Percentiles rank a stretch among this genome's conserved stretches.
Evolutionary conservation across 2,113 vertebrate genomes (phyloP).

Genomic region (Myodes glareolus): DNA sequence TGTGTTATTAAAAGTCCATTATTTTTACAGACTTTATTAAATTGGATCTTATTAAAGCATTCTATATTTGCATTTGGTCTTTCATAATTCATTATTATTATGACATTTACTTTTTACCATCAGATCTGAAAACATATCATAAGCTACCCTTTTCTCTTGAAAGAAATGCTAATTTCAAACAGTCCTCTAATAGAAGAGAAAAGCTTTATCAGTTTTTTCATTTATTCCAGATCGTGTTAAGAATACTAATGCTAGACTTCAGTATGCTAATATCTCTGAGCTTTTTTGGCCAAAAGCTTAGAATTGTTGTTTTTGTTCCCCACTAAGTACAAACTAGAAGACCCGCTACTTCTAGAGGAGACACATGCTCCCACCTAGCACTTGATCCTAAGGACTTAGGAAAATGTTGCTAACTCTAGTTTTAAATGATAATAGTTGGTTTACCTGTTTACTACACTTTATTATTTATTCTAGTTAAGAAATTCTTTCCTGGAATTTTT

Average conservation of each 20-base stretch:
- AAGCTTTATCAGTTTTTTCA: constrained; percentile 98
- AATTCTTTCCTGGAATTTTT: constrained; percentile 56
- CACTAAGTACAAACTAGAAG: constrained; percentile 83
- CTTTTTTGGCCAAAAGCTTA: constrained; percentile 90
- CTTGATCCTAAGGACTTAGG: constrained; percentile 75
- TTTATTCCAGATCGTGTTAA: constrained; percentile 97
- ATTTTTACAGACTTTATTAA: constrained; percentile 99
- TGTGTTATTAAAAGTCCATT: constrained; percentile 92
- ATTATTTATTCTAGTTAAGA: constrained; percentile 48
- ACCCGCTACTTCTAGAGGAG: constrained; percentile 77
- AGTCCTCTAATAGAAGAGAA: constrained; percentile 99
- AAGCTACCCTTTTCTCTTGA: constrained; percentile 99
- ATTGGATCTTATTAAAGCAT: constrained; percentile 99
- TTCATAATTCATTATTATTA: constrained; percentile 99
- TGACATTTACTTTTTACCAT: constrained; percentile 99
- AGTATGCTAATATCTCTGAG: constrained; percentile 90
- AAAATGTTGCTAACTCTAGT: constrained; percentile 68
- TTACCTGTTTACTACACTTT: not conserved
- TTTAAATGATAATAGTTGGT: not conserved
- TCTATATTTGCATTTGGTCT: constrained; percentile 99
- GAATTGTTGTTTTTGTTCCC: constrained; percentile 88
- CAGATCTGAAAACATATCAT: constrained; percentile 96
- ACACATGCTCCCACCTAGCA: constrained; percentile 73
- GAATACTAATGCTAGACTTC: constrained; percentile 99
- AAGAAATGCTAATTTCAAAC: constrained; percentile 99